phyloP scores from a whole-genome alignment of 2,797 vertebrate genomes.

The Oryzias dopingdopingensis region DNA sequence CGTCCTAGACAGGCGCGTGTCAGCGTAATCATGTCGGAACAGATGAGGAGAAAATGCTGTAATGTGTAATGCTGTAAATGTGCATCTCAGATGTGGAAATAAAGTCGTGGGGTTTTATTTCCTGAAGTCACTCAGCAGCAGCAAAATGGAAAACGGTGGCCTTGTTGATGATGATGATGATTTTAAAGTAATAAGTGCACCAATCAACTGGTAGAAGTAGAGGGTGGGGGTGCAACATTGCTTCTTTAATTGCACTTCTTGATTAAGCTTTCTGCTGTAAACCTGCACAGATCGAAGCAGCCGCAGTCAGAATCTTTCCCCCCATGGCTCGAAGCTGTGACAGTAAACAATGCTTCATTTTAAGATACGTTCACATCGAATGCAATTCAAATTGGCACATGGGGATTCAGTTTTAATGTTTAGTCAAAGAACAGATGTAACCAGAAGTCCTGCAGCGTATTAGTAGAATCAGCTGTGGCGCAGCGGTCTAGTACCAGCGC shows the following conservation, averaged over 20 bases:
- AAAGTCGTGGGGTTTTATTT: constrained; percentile 46
- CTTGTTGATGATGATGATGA: constrained; percentile 42
- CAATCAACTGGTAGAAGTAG: constrained; percentile 32
- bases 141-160: constrained; percentile 52
- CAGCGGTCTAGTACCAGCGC: no score
- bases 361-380: not conserved
- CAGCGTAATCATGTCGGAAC: constrained; percentile 22
- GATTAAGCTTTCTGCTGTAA: no score
- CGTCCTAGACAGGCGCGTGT: constrained; percentile 17
- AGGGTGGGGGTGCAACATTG: constrained; percentile 9
- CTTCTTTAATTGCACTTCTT: constrained; percentile 19
- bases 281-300: no score
- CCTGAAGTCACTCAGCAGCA: constrained; percentile 31
- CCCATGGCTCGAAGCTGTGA: no score
- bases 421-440: no score
- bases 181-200: constrained; percentile 53
- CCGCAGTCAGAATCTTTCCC: no score
- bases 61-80: constrained; percentile 48
- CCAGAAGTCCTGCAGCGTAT: no score
- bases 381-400: no score
- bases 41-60: constrained; percentile 12
- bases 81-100: constrained; percentile 36
- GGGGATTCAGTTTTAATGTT: no score
- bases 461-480: no score
- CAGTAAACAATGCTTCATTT: not conserved